A percentile compares a stretch with the other conserved stretches of the same genome.
Conservation (phyloP, 2,797 vertebrate genomes). For the Lateolabrax maculatus region DNA sequence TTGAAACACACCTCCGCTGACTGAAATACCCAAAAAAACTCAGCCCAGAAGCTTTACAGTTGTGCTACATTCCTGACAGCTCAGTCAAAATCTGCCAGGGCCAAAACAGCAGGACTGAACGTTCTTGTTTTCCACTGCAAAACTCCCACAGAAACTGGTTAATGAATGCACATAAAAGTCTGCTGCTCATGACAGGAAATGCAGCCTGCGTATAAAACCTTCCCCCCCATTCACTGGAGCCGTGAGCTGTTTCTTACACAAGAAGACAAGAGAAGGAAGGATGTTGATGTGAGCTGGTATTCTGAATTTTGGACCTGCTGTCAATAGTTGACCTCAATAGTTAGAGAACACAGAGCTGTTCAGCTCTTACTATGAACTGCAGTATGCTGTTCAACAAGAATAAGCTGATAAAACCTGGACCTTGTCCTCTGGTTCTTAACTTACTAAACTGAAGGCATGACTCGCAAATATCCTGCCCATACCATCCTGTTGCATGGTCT, state of each 20-base stretch:
- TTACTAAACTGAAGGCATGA: neutral
- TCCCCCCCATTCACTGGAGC: neutral
- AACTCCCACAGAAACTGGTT: neutral
- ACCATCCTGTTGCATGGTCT: neutral
- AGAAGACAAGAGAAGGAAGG: neutral
- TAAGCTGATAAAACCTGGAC: constrained; percentile 38
- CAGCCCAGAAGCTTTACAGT: constrained; percentile 48
- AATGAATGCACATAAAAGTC: constrained; percentile 11
- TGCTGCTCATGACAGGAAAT: constrained; percentile 37
- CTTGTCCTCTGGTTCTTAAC: constrained; percentile 9
- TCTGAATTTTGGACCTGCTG: neutral
- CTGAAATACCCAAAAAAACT: constrained; percentile 6
- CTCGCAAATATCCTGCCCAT: neutral
- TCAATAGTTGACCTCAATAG: neutral
- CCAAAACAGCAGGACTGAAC: constrained; percentile 21
- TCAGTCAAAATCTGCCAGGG: constrained; percentile 17
- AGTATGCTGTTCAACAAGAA: neutral
- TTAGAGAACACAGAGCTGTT: neutral
- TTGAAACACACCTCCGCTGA: neutral
- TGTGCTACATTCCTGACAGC: constrained; percentile 61
- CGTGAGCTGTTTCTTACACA: neutral
- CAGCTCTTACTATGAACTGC: neutral
- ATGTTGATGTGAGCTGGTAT: too few relatives aligned
- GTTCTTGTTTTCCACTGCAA: constrained; percentile 34
- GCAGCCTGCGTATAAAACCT: neutral